These are phyloP conservation scores for Antechinus flavipes DNA, from an alignment of 2,113 vertebrate species.

Conservation along the genomic window DNA sequence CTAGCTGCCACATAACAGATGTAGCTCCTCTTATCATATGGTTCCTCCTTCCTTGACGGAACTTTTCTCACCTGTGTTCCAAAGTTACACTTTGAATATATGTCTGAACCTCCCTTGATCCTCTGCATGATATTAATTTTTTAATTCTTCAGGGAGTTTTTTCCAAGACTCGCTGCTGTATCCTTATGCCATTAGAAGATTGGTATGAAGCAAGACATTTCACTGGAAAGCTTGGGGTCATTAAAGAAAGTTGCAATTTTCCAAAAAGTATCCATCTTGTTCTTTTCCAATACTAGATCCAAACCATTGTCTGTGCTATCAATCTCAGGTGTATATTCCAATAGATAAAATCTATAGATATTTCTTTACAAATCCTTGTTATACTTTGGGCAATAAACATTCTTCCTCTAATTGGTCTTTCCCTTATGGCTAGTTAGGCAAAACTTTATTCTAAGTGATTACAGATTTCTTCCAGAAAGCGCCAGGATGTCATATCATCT, in stretches of 20 bases:
- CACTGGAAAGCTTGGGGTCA: background rate
- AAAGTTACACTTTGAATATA: background rate
- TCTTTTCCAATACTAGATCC: background rate
- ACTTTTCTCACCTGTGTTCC: background rate
- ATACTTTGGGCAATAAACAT: background rate
- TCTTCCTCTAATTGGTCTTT: background rate
- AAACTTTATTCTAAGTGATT: background rate
- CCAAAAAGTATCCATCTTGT: background rate
- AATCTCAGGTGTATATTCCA: background rate
- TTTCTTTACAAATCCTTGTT: background rate
- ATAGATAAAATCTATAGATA: background rate
- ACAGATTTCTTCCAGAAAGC: background rate
- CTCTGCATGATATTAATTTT: background rate
- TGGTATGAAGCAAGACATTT: background rate
- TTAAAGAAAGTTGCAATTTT: background rate
- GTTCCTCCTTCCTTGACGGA: background rate
- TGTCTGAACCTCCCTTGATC: background rate
- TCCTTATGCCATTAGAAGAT: background rate
- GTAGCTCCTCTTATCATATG: background rate
- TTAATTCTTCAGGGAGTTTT: background rate
- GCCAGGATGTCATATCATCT: background rate
- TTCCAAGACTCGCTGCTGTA: background rate
- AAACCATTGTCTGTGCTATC: background rate
- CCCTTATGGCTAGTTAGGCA: background rate
- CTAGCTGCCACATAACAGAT: background rate